These are phyloP conservation scores for Eurois occulta DNA, from an alignment of 2,888 invertebrate species.

Conservation along the genomic window DNA sequence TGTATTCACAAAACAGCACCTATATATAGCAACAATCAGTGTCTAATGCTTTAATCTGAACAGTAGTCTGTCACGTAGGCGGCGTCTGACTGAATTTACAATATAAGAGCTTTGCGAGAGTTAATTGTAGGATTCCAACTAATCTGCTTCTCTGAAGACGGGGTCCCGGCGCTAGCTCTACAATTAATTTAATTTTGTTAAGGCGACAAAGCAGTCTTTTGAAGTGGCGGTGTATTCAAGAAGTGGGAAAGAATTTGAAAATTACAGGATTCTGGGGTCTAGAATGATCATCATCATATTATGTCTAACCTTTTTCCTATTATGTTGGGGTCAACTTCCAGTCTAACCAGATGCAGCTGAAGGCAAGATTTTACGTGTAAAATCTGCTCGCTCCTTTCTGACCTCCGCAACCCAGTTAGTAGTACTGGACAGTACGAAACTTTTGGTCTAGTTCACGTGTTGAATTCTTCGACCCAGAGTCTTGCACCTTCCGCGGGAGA, in stretches of 20 bases:
- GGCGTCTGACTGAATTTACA: slow-evolving; percentile 66
- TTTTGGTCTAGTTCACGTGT: not conserved
- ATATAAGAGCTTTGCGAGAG: slow-evolving; percentile 68
- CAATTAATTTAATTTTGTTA: slow-evolving; percentile 69
- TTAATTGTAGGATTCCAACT: slow-evolving; percentile 72
- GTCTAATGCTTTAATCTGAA: slow-evolving; percentile 64
- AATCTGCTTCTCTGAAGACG: slow-evolving; percentile 63
- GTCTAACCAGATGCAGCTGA: not conserved
- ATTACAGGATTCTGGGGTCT: not conserved
- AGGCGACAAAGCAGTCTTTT: slow-evolving; percentile 58
- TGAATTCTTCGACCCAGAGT: not conserved
- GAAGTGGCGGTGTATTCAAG: slow-evolving; percentile 18
- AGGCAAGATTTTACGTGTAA: not conserved
- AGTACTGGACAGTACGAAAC: not conserved
- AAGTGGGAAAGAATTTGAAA: not conserved
- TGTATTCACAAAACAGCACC: slow-evolving; percentile 14
- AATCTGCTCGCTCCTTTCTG: too few species aligned
- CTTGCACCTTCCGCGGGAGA: too few species aligned
- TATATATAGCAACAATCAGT: slow-evolving; percentile 51
- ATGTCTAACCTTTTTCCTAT: not conserved
- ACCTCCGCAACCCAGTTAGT: not conserved
- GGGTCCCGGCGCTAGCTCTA: slow-evolving; percentile 41
- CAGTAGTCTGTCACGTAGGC: slow-evolving; percentile 66
- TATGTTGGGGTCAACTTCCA: not conserved
- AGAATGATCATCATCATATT: not conserved